Conservation (phyloP, 1,140 invertebrate species). For the Diprion similis region DNA sequence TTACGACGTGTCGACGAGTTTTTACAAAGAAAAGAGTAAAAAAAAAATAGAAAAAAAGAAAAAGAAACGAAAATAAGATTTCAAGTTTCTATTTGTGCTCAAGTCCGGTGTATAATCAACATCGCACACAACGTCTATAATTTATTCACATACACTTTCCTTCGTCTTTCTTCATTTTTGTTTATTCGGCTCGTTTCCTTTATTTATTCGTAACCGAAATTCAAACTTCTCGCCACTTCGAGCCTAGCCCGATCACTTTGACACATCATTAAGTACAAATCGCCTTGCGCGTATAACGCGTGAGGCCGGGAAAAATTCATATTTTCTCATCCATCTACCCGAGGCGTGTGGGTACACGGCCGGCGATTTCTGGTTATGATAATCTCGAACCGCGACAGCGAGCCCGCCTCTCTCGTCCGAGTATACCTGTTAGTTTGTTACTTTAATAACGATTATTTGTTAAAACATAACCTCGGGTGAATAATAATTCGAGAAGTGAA, state of each 20-base stretch:
- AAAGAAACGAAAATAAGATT: background rate
- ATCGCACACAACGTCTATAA: background rate
- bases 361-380: conserved; percentile 1
- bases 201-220: background rate
- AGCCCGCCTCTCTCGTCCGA: background rate
- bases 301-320: background rate
- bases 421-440: too few species aligned
- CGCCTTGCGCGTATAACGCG: background rate
- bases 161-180: background rate
- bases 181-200: too few species aligned
- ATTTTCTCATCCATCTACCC: background rate
- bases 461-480: too few species aligned
- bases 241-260: background rate
- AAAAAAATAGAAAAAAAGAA: background rate
- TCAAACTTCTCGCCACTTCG: background rate
- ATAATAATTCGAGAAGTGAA: too few species aligned
- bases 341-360: background rate
- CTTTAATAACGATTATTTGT: too few species aligned
- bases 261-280: conserved; percentile 2
- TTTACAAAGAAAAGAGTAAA: background rate
- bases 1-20: conserved; percentile 1
- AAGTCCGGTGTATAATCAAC: background rate
- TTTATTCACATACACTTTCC: background rate
- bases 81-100: background rate
- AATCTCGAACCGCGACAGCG: background rate